These are phyloP conservation scores for Corythornis cristatus DNA, from an alignment of 2,113 vertebrate genomes.

Conservation along the genomic window DNA sequence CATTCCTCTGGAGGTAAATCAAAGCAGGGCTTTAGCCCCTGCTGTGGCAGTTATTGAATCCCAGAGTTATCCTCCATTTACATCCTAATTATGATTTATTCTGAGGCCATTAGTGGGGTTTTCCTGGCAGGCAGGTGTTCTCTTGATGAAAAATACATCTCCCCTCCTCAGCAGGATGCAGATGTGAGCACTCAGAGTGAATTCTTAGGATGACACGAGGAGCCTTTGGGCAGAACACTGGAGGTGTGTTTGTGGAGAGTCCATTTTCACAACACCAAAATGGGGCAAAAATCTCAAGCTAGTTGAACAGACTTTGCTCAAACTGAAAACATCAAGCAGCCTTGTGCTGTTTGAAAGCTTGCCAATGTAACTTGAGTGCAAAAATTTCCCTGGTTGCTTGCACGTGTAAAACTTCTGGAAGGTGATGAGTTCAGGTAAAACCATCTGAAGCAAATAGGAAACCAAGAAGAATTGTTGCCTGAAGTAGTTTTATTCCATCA, in stretches of 20 bases:
- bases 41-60: constrained; percentile 28
- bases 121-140: background rate
- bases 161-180: background rate
- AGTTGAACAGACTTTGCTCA: background rate
- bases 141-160: background rate
- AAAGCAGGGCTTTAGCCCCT: background rate
- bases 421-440: background rate
- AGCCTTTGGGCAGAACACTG: background rate
- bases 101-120: constrained; percentile 1
- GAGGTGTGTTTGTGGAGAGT: background rate
- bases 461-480: background rate
- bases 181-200: background rate
- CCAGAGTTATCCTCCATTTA: background rate
- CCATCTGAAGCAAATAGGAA: background rate
- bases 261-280: background rate
- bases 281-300: background rate
- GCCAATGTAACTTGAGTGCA: background rate
- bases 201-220: fast-evolving
- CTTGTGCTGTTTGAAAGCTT: background rate
- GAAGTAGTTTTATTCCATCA: background rate
- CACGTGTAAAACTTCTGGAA: background rate
- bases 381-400: fast-evolving
- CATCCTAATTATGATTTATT: background rate
- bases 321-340: background rate
- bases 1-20: constrained; percentile 22